These are phyloP conservation scores for Tursiops truncatus DNA, from an alignment of 2,113 vertebrate species.

Conservation along the genomic window DNA sequence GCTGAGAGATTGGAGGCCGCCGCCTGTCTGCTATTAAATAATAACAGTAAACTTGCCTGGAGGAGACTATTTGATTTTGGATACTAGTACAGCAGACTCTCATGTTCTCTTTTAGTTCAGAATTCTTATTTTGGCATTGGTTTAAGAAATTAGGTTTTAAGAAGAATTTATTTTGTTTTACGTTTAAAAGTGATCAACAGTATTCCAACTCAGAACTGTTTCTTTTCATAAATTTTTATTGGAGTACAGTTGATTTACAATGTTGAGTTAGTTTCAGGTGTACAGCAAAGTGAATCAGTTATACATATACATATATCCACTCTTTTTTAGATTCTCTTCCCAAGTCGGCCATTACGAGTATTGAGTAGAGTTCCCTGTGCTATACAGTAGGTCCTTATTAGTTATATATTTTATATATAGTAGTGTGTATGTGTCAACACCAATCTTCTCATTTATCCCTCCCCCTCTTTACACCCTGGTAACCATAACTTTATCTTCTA, in stretches of 20 bases:
- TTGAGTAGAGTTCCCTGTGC: not conserved
- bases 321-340: not conserved
- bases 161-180: not conserved
- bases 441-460: not conserved
- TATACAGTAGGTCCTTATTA: not conserved
- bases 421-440: not conserved
- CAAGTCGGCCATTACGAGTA: not conserved
- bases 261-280: not conserved
- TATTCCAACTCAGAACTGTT: not conserved
- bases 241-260: not conserved
- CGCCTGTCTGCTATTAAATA: slow-evolving; percentile 53
- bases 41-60: slow-evolving; percentile 22
- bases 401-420: not conserved
- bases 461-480: not conserved
- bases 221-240: not conserved
- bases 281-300: not conserved
- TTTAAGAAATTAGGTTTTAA: slow-evolving; percentile 23
- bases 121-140: not conserved
- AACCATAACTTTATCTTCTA: not conserved
- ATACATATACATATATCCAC: not conserved
- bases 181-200: not conserved
- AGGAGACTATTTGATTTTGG: not conserved
- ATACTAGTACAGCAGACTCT: not conserved
- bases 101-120: not conserved
- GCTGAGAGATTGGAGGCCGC: slow-evolving; percentile 64